phyloP scores from a whole-genome alignment of 2,888 invertebrate genomes.

The Plagodis dolabraria region DNA sequence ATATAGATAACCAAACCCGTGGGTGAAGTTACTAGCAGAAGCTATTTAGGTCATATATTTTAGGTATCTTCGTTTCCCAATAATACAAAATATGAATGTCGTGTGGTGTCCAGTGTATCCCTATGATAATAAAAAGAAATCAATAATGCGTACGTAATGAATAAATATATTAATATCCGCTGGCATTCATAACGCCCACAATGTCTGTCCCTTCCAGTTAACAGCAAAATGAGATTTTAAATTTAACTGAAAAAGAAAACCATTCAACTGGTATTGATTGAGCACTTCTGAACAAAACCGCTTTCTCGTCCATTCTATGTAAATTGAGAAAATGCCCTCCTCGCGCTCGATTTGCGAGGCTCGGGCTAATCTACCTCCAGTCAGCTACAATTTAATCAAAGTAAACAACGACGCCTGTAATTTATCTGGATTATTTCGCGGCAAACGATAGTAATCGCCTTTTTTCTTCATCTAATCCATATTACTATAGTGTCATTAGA shows the following conservation, averaged over 20 bases:
- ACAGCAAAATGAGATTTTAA: constrained; percentile 11
- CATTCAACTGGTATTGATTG: constrained; percentile 48
- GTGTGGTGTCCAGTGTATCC: no score
- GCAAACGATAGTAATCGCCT: constrained; percentile 80
- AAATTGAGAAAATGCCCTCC: constrained; percentile 79
- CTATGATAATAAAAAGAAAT: no score
- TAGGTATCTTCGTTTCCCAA: no score
- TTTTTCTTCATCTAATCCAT: constrained; percentile 68
- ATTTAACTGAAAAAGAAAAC: constrained; percentile 17
- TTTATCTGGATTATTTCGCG: constrained; percentile 84
- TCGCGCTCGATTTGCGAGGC: constrained; percentile 80
- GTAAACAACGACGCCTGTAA: constrained; percentile 80
- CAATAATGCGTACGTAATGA: no score
- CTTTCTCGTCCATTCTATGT: constrained; percentile 77
- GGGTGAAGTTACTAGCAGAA: no score
- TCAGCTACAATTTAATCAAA: constrained; percentile 85
- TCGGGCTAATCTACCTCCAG: constrained; percentile 81
- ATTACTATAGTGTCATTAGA: constrained; percentile 34
- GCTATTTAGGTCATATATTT: no score
- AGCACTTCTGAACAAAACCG: constrained; percentile 56
- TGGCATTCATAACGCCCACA: not conserved
- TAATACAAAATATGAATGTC: no score
- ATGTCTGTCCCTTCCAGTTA: not conserved
- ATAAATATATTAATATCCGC: no score
- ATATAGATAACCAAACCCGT: no score